Conservation (phyloP, 2,888 invertebrate genomes). For the Parnassius mnemosyne region DNA sequence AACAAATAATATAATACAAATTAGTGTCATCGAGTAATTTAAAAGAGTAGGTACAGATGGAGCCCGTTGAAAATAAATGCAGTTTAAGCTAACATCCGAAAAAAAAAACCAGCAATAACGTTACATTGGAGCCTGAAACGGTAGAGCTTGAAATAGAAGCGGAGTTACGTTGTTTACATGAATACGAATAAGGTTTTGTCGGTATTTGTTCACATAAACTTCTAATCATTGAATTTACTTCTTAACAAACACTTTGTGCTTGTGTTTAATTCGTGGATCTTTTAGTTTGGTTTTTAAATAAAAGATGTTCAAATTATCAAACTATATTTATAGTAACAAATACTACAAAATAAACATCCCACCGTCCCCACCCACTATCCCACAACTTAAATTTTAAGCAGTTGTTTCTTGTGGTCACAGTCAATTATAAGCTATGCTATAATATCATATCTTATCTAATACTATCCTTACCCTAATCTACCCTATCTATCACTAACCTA, state of each 20-base stretch:
- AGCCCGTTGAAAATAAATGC: conserved; percentile 17
- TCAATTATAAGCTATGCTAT: too few relatives aligned
- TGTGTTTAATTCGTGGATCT: too few relatives aligned
- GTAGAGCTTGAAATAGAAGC: conserved; percentile 15
- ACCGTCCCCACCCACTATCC: too few relatives aligned
- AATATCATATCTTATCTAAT: too few relatives aligned
- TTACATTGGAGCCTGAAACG: conserved; percentile 23
- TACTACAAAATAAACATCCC: too few relatives aligned
- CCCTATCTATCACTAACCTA: too few relatives aligned
- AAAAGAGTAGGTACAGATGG: conserved; percentile 5
- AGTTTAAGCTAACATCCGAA: conserved; percentile 21
- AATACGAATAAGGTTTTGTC: conserved; percentile 21
- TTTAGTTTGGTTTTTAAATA: too few relatives aligned
- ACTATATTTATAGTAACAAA: too few relatives aligned
- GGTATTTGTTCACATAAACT: conserved; percentile 19
- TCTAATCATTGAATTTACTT: not conserved
- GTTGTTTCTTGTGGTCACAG: too few relatives aligned
- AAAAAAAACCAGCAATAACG: conserved; percentile 23
- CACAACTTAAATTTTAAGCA: too few relatives aligned
- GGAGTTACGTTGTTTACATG: conserved; percentile 26
- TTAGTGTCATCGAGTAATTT: not conserved
- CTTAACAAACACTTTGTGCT: not conserved
- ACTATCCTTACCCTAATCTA: too few relatives aligned
- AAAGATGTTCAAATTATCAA: too few relatives aligned
- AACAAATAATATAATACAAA: not conserved